Evolutionary conservation across 2,797 vertebrate genomes (phyloP).

Genomic region (Prionace glauca): DNA sequence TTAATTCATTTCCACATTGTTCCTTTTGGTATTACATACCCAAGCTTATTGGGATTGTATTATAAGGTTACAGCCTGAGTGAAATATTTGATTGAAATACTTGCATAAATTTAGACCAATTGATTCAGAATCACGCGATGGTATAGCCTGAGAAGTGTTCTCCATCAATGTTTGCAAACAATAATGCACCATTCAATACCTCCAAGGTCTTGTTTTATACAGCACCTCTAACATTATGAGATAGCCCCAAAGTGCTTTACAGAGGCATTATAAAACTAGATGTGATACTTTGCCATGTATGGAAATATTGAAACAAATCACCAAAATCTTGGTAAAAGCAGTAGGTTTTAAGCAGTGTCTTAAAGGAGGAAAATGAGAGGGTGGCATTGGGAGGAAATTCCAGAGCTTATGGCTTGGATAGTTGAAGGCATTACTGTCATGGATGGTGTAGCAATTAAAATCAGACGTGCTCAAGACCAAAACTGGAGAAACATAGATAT

Average conservation of each 20-base stretch:
- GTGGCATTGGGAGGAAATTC: too few relatives aligned
- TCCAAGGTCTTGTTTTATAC: neutral
- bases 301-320: neutral
- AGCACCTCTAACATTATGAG: neutral
- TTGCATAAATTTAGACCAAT: neutral
- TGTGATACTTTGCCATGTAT: neutral
- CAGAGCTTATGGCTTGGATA: neutral
- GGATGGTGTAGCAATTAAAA: neutral
- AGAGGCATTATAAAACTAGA: neutral
- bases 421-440: neutral
- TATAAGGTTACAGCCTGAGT: neutral
- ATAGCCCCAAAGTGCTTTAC: neutral
- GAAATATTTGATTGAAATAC: neutral
- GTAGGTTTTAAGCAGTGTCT: neutral
- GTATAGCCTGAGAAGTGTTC: neutral
- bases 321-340: neutral
- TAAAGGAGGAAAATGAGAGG: neutral
- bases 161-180: neutral
- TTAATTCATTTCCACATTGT: neutral
- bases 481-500: neutral
- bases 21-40: neutral
- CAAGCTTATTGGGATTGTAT: neutral
- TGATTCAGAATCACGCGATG: neutral
- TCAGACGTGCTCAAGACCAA: neutral
- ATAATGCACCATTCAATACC: neutral